Evolutionary conservation across 2,113 vertebrate species (phyloP).

Genomic region (Blennius ocellaris): DNA sequence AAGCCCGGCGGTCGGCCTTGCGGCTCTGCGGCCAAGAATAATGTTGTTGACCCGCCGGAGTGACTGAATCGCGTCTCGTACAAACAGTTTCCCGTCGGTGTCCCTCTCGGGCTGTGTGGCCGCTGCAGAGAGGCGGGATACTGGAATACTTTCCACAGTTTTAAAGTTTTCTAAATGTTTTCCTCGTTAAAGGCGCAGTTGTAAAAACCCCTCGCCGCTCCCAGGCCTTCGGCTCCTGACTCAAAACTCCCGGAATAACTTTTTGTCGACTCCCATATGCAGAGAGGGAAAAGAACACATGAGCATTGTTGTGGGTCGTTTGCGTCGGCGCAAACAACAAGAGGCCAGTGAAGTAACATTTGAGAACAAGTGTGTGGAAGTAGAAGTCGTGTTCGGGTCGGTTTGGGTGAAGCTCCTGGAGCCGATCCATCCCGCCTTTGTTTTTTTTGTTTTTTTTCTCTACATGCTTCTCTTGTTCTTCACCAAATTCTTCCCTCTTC

Average conservation of each 20-base stretch:
- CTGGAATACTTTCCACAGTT: not conserved
- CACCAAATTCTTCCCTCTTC: not conserved
- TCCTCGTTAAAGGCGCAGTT: too few species aligned
- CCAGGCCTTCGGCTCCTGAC: constrained; percentile 11
- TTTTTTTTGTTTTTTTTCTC: too few species aligned
- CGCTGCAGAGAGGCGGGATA: not conserved
- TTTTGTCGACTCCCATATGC: constrained; percentile 1
- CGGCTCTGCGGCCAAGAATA: constrained; percentile 65
- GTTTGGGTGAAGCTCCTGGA: not conserved
- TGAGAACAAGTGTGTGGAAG: constrained; percentile 10
- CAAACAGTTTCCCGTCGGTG: constrained; percentile 49
- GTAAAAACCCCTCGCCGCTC: not conserved
- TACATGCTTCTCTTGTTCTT: not conserved
- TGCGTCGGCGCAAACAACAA: constrained; percentile 9
- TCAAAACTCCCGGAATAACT: constrained; percentile 38
- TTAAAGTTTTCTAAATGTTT: too few species aligned
- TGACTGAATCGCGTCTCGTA: constrained; percentile 45
- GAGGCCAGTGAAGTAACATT: constrained; percentile 9
- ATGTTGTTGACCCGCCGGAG: constrained; percentile 59
- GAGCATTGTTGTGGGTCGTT: constrained; percentile 29
- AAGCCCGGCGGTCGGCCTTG: constrained; percentile 49
- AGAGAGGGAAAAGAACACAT: constrained; percentile 21
- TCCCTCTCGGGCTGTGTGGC: constrained; percentile 19
- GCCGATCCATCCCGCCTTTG: not conserved
- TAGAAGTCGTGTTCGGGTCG: constrained; percentile 7